phyloP scores from a whole-genome alignment of 2,888 invertebrate species.

The Agonopterix heracliana region DNA sequence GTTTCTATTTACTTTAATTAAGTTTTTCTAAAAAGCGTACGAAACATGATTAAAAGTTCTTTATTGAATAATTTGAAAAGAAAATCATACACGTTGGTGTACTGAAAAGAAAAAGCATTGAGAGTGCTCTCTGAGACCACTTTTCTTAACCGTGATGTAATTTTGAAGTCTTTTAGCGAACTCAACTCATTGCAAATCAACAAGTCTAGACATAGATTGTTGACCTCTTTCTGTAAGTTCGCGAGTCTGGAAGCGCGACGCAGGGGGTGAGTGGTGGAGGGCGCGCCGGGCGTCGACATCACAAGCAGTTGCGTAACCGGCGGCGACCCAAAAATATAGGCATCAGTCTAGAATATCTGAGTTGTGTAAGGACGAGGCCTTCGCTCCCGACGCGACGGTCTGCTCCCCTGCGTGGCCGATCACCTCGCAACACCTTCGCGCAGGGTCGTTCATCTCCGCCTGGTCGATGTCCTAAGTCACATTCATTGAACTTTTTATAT shows the following conservation, averaged over 20 bases:
- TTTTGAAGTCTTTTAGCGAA: too few relatives aligned
- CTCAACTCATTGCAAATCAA: conserved; percentile 27
- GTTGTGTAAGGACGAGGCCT: conserved; percentile 44
- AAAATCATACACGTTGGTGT: too few relatives aligned
- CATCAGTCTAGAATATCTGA: conserved; percentile 22
- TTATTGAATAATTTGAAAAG: too few relatives aligned
- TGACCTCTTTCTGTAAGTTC: conserved; percentile 36
- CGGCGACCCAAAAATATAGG: conserved; percentile 46
- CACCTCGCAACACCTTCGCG: conserved; percentile 52
- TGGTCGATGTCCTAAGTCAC: conserved; percentile 6
- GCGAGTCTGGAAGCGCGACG: conserved; percentile 19
- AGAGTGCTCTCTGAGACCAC: too few relatives aligned
- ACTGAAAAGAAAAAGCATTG: too few relatives aligned
- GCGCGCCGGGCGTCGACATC: conserved; percentile 14
- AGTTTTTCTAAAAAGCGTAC: too few relatives aligned
- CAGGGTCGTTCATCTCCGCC: conserved; percentile 48
- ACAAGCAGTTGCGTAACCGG: conserved; percentile 39
- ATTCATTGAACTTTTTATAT: conserved; percentile 8
- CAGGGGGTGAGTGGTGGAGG: conserved; percentile 19
- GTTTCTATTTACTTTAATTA: too few relatives aligned
- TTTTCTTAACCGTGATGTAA: too few relatives aligned
- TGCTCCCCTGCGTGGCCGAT: conserved; percentile 37
- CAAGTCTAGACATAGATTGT: conserved; percentile 52
- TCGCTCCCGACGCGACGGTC: conserved; percentile 25
- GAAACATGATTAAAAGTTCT: too few relatives aligned